Evolutionary conservation across 2,888 invertebrate species (phyloP).

Genomic region (Pterostichus niger): DNA sequence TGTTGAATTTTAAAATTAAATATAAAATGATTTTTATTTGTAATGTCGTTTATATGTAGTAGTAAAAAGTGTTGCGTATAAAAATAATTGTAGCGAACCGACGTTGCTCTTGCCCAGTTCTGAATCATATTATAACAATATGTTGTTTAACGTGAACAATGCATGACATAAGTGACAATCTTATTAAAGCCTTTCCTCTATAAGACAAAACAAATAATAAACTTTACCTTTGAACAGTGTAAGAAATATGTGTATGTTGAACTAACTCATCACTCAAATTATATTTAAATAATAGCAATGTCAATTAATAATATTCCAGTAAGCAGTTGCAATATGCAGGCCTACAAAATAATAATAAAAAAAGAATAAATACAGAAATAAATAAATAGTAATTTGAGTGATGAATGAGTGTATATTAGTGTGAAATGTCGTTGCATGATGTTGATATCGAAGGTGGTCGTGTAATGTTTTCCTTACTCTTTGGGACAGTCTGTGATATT

Average conservation of each 20-base stretch:
- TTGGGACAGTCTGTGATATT: constrained; percentile 76
- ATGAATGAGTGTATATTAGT: neutral
- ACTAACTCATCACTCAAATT: neutral
- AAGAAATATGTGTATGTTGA: neutral
- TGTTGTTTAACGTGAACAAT: neutral
- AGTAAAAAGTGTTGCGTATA: too few species aligned
- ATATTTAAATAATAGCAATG: neutral
- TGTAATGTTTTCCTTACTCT: constrained; percentile 27
- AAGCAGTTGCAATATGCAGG: constrained; percentile 3
- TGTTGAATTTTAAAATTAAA: too few species aligned
- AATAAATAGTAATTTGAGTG: neutral
- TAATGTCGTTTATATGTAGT: too few species aligned
- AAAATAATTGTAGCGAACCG: too few species aligned
- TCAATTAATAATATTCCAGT: constrained; percentile 6
- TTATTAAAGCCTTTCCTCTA: constrained; percentile 59
- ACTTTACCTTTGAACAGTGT: neutral
- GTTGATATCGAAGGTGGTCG: constrained; percentile 13
- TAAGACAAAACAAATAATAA: neutral
- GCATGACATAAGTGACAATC: constrained; percentile 52
- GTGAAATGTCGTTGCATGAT: neutral
- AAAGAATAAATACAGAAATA: too few species aligned
- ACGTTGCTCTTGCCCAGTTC: too few species aligned
- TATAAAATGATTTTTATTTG: too few species aligned
- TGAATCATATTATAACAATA: too few species aligned
- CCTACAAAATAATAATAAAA: neutral